These are phyloP conservation scores for Sebastes wilsoni DNA, from an alignment of 2,797 vertebrate genomes.

Conservation along the genomic window DNA sequence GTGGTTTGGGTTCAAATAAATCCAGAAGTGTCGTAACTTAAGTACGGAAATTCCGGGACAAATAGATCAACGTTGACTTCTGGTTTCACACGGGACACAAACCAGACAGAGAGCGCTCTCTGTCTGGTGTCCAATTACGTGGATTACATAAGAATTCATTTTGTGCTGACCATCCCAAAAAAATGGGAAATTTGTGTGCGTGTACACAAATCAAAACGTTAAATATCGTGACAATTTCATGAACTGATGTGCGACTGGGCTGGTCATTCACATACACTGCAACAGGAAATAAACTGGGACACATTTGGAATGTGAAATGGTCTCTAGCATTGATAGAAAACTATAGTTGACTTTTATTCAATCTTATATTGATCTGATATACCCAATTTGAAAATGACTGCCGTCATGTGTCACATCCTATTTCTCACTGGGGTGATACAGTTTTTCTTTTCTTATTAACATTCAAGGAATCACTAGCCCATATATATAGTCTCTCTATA, in stretches of 20 bases:
- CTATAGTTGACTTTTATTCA: conserved; percentile 1
- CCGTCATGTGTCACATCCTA: not conserved
- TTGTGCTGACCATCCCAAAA: too few relatives aligned
- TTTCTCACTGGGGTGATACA: not conserved
- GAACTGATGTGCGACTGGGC: not conserved
- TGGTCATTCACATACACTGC: not conserved
- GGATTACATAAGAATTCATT: too few relatives aligned
- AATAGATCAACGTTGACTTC: not conserved
- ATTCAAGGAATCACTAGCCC: not conserved
- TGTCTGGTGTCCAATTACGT: too few relatives aligned
- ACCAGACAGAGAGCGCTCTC: not conserved
- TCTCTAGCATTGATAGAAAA: not conserved
- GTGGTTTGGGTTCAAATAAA: not conserved
- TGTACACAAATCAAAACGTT: too few relatives aligned
- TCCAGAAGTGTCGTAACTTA: not conserved
- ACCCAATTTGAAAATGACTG: not conserved
- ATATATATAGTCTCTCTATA: not conserved
- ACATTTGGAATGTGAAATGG: not conserved
- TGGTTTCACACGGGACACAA: not conserved
- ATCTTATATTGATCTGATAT: not conserved
- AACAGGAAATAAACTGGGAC: too few relatives aligned
- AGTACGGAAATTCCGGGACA: not conserved
- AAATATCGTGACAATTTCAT: too few relatives aligned
- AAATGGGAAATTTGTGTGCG: too few relatives aligned
- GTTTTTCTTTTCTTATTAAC: not conserved